These are phyloP conservation scores for Bothrops jararaca DNA, from an alignment of 2,113 vertebrate species.

Conservation along the genomic window DNA sequence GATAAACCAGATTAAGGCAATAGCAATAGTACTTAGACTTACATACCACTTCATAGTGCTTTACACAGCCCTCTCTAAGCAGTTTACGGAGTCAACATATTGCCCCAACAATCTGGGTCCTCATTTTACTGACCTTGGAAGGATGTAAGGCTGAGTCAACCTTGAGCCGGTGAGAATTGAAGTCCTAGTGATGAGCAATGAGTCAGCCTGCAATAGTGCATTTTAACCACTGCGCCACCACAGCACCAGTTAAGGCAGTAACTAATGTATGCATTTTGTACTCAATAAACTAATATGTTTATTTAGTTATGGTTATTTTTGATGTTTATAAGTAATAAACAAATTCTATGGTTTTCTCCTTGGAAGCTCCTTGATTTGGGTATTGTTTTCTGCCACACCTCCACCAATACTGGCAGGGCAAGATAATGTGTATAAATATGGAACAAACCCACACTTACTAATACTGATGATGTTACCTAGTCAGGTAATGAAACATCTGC, in stretches of 20 bases:
- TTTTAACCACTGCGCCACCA: background rate
- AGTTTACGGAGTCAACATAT: no score
- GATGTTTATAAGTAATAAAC: background rate
- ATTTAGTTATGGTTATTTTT: background rate
- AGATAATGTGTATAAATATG: background rate
- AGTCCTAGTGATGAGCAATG: no score
- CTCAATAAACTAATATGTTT: background rate
- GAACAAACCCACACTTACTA: background rate
- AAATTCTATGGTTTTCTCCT: background rate
- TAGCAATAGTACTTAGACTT: no score
- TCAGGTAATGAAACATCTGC: background rate
- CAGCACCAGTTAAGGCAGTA: background rate
- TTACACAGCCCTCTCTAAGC: no score
- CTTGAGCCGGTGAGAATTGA: no score
- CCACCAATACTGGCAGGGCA: background rate
- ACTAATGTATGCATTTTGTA: background rate
- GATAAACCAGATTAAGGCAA: background rate
- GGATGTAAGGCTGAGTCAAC: no score
- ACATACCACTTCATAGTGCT: no score
- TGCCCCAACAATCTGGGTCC: no score
- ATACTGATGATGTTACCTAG: background rate
- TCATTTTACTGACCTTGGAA: no score
- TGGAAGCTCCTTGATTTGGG: no score
- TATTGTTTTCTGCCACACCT: background rate
- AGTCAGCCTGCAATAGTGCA: no score